Evolutionary conservation across 2,113 vertebrate genomes (phyloP), one percentile per base, ranked within the genome.

Genomic region (Egretta garzetta): DNA sequence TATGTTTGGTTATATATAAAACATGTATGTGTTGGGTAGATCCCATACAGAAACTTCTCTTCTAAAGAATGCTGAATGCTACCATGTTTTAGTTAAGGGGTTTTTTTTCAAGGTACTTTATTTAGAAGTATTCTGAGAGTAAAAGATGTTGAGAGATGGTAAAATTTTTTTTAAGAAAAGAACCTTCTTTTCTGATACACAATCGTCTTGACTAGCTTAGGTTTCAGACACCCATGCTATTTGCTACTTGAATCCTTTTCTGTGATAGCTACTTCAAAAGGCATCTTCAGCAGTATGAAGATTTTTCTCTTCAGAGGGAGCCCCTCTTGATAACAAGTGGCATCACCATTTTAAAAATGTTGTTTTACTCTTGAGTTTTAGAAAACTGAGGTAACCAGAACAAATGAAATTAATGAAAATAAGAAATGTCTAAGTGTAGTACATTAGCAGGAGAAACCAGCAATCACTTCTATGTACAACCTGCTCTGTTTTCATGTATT

Each of bases 161-260:
- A 8, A 67, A 39, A 55, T 55, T 1, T n/a, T 6, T 59, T 83
- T 60, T 77, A 45, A 70, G 33, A 49, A 53, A 76, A 49, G 6
- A 75, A 55, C 4, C 7, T 73, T 63, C 80, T 77, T 37, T 80
- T 75, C 20, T 12, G 5, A 13, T 28, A 15, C 5, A 41, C 16
- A 52, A 1, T 49, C 72, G 33, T 43, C 14, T 11, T 41, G 8
- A 60, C 32, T 73, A 21, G 66, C 24, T 82, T 79, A 26, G 17
- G 4, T 33, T 81, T 91, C n/a, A 79, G 68, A 33, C 8, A 22
- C 11, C 8, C 0, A 0, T 41, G n/a, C 24, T 67, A 1, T 56
- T 80, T 59, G 37, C 16, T 63, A 8, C 22, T 33, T 77, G 19
- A 80, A 50, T 77, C 5, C 2, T 76, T 59, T 96, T 77, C 28